Base-by-base conservation (phyloP, 2,888 invertebrate species). In the Catotricha subobsoleta region DNA sequence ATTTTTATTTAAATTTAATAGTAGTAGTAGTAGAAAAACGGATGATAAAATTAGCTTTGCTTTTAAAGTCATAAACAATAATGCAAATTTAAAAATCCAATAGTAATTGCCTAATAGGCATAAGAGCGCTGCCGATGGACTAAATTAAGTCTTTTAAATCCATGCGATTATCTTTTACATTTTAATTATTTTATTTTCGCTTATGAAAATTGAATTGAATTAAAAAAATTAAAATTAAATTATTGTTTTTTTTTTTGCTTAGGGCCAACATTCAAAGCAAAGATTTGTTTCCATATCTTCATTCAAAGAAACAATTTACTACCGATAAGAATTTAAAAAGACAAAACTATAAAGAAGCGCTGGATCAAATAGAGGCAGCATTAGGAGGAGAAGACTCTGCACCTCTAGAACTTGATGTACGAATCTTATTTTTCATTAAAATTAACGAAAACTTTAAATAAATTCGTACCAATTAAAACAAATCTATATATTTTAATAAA, bases 331-430 rank as follows among this genome's bases (percentile, higher is more conserved):
- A 77, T 1, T 71, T 80, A 48, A 88, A 87, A 56, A 67, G 84
- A 27, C 77, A 80, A 52, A 80, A 74, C 60, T 94, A 84, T 56
- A 81, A 80, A 44, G 87, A 90, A 52, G 94, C 90, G 1, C 72
- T 94, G 15, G 74, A 75, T 53, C 81, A 94, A 62, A 86, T 94
- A 44, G 86, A 88, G 54, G 71, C 79, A 45, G 84, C 83, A 46
- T 69, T 81, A 36, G 67, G 69, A 41, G 73, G 72, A 43, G 72
- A 74, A 48, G 61, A 60, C 44, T 59, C 60, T 21, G 60, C 58
- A 12, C 62, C 63, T n/a, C n/a, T n/a, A n/a, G n/a, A n/a, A n/a
- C n/a, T n/a, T n/a, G n/a, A n/a, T n/a, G n/a, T n/a, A n/a, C n/a
- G n/a, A n/a, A n/a, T n/a, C n/a, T n/a, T n/a, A n/a, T n/a, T n/a